Percentiles rank a stretch among this genome's conserved stretches.
Evolutionary conservation across 2,113 vertebrate species (phyloP).

Genomic region (Hippocampus mohnikei): DNA sequence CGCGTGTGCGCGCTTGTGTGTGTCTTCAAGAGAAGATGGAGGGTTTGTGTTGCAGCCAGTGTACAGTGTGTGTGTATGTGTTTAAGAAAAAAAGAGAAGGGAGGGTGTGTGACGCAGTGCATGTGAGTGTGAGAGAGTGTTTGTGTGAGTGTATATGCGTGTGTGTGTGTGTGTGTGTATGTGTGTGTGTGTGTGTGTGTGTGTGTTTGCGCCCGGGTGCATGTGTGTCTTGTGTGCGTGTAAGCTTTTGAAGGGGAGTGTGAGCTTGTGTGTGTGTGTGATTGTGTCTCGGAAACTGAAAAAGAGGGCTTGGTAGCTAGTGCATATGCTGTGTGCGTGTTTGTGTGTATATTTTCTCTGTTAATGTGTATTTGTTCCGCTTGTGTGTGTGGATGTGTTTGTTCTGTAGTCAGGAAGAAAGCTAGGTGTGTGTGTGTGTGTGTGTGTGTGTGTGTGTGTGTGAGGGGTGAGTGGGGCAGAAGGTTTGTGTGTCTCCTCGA

Average conservation of each 20-base stretch:
- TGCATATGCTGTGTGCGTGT: slow-evolving; percentile 51
- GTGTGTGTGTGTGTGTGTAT: slow-evolving; percentile 26
- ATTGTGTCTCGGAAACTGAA: slow-evolving; percentile 62
- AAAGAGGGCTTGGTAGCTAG: slow-evolving; percentile 59
- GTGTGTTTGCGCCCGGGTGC: neutral
- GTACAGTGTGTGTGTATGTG: slow-evolving; percentile 46
- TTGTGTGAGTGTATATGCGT: slow-evolving; percentile 15
- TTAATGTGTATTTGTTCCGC: slow-evolving; percentile 56
- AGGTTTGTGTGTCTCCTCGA: slow-evolving; percentile 57
- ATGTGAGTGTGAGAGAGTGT: slow-evolving; percentile 18
- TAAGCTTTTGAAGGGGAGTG: slow-evolving; percentile 56
- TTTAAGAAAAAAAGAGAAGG: slow-evolving; percentile 49
- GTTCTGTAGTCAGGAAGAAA: slow-evolving; percentile 62
- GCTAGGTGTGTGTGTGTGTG: slow-evolving; percentile 59
- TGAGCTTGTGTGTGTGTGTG: slow-evolving; percentile 40
- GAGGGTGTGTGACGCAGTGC: slow-evolving; percentile 50
- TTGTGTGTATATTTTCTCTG: slow-evolving; percentile 52
- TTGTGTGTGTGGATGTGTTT: slow-evolving; percentile 48
- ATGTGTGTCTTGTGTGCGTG: slow-evolving; percentile 28
- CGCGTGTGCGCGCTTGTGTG: neutral
- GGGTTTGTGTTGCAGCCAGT: slow-evolving; percentile 54
- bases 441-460: slow-evolving; percentile 64
- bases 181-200: slow-evolving; percentile 35
- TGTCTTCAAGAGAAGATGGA: slow-evolving; percentile 38
- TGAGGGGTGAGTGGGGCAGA: slow-evolving; percentile 59